Evolutionary conservation across 2,797 vertebrate genomes (phyloP).

Genomic region (Chlorospingus flavigularis): DNA sequence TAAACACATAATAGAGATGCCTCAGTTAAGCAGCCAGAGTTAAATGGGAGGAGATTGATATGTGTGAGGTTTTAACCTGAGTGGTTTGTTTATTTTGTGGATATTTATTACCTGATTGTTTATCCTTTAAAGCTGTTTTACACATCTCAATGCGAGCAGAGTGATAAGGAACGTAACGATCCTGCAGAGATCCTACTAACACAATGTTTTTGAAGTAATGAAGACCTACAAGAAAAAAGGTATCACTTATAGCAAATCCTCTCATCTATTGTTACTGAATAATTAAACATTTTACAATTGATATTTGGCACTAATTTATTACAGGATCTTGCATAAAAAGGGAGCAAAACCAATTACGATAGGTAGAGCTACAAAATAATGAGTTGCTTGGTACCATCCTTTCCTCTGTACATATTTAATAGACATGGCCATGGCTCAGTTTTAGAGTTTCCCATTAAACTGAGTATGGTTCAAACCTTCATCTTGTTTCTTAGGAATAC

Average conservation of each 20-base stretch:
- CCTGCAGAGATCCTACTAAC: constrained; percentile 95
- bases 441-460: neutral
- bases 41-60: neutral
- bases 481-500: neutral
- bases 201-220: constrained; percentile 98
- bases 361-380: neutral
- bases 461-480: neutral
- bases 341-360: neutral
- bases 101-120: constrained; percentile 88
- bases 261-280: neutral
- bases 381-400: neutral
- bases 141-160: constrained; percentile 99
- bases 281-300: neutral
- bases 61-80: neutral
- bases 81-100: neutral
- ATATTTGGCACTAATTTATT: neutral
- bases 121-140: constrained; percentile 98
- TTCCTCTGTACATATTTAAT: neutral
- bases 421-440: fast-evolving
- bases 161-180: constrained; percentile 98
- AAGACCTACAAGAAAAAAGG: constrained; percentile 80
- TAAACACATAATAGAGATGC: neutral
- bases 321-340: neutral
- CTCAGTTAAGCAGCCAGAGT: neutral
- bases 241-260: neutral